phyloP scores from a whole-genome alignment of 2,888 invertebrate genomes.

The Dorcus hopei region DNA sequence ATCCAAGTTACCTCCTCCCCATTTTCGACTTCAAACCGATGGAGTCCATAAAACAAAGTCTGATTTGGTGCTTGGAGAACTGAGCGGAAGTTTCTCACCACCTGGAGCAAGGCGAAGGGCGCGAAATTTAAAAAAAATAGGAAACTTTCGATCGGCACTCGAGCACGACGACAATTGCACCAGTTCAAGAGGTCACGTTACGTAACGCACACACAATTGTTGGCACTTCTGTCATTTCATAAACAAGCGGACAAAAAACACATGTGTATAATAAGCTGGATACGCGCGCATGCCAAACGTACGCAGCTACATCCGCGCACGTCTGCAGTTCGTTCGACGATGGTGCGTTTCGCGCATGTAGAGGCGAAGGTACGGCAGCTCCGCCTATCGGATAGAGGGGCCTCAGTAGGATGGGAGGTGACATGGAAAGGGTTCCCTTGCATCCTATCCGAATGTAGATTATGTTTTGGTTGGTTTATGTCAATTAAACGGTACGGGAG shows the following conservation, averaged over 20 bases:
- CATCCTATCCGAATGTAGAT: slow-evolving; percentile 40
- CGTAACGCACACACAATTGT: slow-evolving; percentile 8
- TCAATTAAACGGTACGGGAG: slow-evolving; percentile 23
- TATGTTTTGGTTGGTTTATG: slow-evolving; percentile 32
- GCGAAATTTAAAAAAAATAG: too few relatives aligned
- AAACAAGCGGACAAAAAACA: slow-evolving; percentile 29
- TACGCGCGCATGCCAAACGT: slow-evolving; percentile 31
- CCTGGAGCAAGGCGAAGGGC: too few relatives aligned
- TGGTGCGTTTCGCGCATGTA: slow-evolving; percentile 42
- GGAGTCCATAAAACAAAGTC: too few relatives aligned
- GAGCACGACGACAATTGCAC: neutral
- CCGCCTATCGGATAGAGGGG: slow-evolving; percentile 39
- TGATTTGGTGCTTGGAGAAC: too few relatives aligned
- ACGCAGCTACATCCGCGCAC: slow-evolving; percentile 41
- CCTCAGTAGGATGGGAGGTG: slow-evolving; percentile 28
- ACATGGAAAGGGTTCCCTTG: slow-evolving; percentile 34
- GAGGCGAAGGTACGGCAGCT: slow-evolving; percentile 32
- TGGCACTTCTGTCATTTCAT: slow-evolving; percentile 17
- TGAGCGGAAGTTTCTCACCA: too few relatives aligned
- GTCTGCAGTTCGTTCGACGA: slow-evolving; percentile 40
- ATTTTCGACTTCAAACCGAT: too few relatives aligned
- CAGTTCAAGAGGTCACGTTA: neutral
- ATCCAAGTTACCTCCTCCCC: too few relatives aligned
- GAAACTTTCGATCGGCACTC: neutral
- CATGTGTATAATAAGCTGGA: slow-evolving; percentile 17